phyloP scores from a whole-genome alignment of 2,888 invertebrate species.

The Phalangium opilio region DNA sequence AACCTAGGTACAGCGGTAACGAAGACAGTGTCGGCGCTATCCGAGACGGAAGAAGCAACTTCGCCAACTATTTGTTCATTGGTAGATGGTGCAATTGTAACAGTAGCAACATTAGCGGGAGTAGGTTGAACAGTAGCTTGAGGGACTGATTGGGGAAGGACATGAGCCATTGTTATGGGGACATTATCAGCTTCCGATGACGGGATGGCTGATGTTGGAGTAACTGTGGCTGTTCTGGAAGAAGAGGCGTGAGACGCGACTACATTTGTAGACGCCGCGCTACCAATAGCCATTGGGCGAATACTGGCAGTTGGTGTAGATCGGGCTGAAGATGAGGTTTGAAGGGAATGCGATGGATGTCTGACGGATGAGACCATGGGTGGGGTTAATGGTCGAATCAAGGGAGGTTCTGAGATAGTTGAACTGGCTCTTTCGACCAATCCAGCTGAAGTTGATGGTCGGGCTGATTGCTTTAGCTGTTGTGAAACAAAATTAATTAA shows the following conservation, averaged over 20 bases:
- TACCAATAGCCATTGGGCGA: conserved; percentile 64
- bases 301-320: conserved; percentile 79
- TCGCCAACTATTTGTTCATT: background rate
- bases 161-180: no score
- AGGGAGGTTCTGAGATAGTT: conserved; percentile 36
- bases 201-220: conserved; percentile 27
- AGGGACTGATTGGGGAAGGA: conserved; percentile 6
- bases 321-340: conserved; percentile 39
- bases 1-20: no score
- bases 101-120: conserved; percentile 17
- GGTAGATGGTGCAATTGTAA: conserved; percentile 14
- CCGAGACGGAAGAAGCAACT: no score
- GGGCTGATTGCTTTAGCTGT: conserved; percentile 14
- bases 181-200: background rate
- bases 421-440: conserved; percentile 24
- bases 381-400: conserved; percentile 84
- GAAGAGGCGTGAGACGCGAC: conserved; percentile 6
- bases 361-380: conserved; percentile 22
- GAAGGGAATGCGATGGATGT: conserved; percentile 14
- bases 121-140: conserved; percentile 19
- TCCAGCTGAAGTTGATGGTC: conserved; percentile 23
- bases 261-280: conserved; percentile 21
- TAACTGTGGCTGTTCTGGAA: conserved; percentile 27
- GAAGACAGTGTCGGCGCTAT: no score
- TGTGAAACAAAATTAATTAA: background rate